phyloP scores from a whole-genome alignment of 2,888 invertebrate species.

The Zhuqinia jingwanae region DNA sequence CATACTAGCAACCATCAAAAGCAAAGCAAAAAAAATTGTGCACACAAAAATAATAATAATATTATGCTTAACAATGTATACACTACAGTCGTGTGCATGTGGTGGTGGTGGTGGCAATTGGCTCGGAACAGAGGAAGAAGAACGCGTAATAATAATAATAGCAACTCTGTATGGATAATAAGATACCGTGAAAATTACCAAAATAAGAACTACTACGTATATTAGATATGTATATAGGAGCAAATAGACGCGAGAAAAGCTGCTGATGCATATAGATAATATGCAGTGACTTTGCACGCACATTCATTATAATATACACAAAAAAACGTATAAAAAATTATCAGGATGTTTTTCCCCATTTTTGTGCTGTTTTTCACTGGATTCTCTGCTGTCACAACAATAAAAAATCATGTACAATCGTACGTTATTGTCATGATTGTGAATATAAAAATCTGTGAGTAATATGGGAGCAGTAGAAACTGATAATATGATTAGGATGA shows the following conservation, averaged over 20 bases:
- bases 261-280: conserved; percentile 25
- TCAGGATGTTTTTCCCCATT: conserved; percentile 2
- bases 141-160: conserved; percentile 38
- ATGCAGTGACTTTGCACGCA: conserved; percentile 1
- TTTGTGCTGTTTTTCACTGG: conserved; percentile 6
- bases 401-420: conserved; percentile 65
- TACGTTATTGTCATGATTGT: conserved; percentile 38
- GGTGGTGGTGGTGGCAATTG: conserved; percentile 43
- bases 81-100: conserved; percentile 25
- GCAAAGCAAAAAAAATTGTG: background rate
- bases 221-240: no score
- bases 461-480: conserved; percentile 56
- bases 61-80: background rate
- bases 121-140: conserved; percentile 59
- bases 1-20: background rate
- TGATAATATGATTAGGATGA: conserved; percentile 18
- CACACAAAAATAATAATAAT: background rate
- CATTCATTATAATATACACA: no score
- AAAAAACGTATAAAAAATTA: background rate
- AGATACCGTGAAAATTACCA: conserved; percentile 59
- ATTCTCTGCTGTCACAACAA: conserved; percentile 57
- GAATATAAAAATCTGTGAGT: conserved; percentile 35
- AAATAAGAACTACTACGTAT: conserved; percentile 2
- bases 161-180: conserved; percentile 45
- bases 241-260: background rate